Percentiles rank a stretch among this genome's conserved stretches.
Conservation (phyloP, 2,797 vertebrate genomes). For the Melanotaenia maccullochi region DNA sequence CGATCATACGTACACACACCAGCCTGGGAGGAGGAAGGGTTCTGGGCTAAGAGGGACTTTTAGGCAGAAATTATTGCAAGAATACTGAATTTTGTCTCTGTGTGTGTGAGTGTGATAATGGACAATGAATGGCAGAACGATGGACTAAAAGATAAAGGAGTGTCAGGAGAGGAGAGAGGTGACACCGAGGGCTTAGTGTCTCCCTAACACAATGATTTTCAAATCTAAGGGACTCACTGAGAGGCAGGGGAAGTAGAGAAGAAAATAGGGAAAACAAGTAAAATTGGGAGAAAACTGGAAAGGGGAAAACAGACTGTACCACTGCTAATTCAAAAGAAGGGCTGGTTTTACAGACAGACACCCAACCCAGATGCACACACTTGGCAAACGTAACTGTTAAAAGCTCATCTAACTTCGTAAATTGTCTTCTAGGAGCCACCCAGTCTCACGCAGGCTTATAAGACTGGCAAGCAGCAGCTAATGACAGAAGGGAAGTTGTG, state of each 20-base stretch:
- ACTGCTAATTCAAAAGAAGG: constrained; percentile 45
- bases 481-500: constrained; percentile 62
- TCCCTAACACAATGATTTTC: constrained; percentile 70
- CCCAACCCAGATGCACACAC: constrained; percentile 34
- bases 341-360: constrained; percentile 48
- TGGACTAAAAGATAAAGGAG: constrained; percentile 46
- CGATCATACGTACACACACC: constrained; percentile 32
- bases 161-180: constrained; percentile 60
- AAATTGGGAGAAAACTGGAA: constrained; percentile 25
- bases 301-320: constrained; percentile 26
- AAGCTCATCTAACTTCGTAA: constrained; percentile 68
- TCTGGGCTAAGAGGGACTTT: constrained; percentile 54
- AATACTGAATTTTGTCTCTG: constrained; percentile 22
- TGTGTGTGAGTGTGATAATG: constrained; percentile 31
- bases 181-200: constrained; percentile 82
- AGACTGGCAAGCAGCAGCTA: constrained; percentile 60
- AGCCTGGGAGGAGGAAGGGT: constrained; percentile 41
- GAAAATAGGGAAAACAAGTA: constrained; percentile 35
- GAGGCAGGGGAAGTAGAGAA: constrained; percentile 38
- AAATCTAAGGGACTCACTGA: constrained; percentile 64
- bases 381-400: constrained; percentile 52
- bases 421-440: constrained; percentile 61
- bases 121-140: constrained; percentile 42
- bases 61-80: constrained; percentile 31
- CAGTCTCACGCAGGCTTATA: constrained; percentile 62